Conservation (phyloP, 2,113 vertebrate genomes). For the Austrofundulus limnaeus region DNA sequence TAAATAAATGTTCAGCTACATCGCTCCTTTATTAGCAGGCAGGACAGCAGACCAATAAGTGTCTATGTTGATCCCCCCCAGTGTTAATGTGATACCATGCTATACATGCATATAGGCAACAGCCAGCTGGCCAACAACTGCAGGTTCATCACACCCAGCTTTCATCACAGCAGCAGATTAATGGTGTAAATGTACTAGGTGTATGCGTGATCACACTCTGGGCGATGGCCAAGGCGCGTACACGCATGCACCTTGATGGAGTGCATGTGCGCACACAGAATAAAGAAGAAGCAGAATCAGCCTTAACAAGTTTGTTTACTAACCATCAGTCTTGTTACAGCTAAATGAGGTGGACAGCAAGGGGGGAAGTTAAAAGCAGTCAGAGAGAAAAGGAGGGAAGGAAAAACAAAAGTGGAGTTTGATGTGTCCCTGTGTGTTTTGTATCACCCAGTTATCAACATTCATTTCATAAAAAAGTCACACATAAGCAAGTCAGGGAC, state of each 20-base stretch:
- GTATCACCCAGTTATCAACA: slow-evolving; percentile 30
- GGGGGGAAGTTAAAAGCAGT: slow-evolving; percentile 22
- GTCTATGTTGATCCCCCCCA: neutral
- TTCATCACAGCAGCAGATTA: slow-evolving; percentile 55
- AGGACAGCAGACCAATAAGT: neutral
- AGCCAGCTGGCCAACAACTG: slow-evolving; percentile 44
- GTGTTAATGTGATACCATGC: slow-evolving; percentile 48
- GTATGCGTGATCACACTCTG: slow-evolving; percentile 47
- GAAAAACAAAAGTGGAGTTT: slow-evolving; percentile 18
- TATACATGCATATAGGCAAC: slow-evolving; percentile 34
- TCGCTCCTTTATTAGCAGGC: slow-evolving; percentile 2
- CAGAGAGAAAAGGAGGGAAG: slow-evolving; percentile 25
- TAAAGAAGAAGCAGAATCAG: slow-evolving; percentile 6
- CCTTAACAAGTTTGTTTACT: slow-evolving; percentile 46
- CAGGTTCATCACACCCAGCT: slow-evolving; percentile 50
- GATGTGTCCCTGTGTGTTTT: slow-evolving; percentile 35
- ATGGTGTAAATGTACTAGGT: slow-evolving; percentile 56
- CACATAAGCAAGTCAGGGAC: slow-evolving; percentile 35
- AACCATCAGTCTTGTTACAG: slow-evolving; percentile 41
- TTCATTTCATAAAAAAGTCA: slow-evolving; percentile 51
- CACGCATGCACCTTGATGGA: neutral
- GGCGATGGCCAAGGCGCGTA: slow-evolving; percentile 17
- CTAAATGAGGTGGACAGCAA: slow-evolving; percentile 28
- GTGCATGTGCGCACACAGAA: neutral
- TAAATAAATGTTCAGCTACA: slow-evolving; percentile 15